Conservation (phyloP, 2,113 vertebrate species). For the Ptilorrhoa leucosticta region DNA sequence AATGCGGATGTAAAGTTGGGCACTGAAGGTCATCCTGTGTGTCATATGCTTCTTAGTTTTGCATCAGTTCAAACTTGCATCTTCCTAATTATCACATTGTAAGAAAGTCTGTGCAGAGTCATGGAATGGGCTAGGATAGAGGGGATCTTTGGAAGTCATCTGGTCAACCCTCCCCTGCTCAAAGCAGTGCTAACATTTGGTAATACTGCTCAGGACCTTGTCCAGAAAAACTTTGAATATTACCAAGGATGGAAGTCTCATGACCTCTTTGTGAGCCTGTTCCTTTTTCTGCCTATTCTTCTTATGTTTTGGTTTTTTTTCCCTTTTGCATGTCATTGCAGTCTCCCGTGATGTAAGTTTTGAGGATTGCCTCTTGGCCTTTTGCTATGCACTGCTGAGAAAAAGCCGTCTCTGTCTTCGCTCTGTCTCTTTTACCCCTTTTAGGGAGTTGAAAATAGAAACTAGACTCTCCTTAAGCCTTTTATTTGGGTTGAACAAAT, state of each 20-base stretch:
- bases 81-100: not conserved
- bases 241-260: not conserved
- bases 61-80: not conserved
- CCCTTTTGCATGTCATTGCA: not conserved
- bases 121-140: not conserved
- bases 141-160: not conserved
- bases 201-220: not conserved
- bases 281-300: not conserved
- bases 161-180: not conserved
- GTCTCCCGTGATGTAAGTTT: not conserved
- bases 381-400: not conserved
- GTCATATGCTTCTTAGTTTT: not conserved
- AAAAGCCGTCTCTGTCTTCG: not conserved
- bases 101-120: not conserved
- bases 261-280: not conserved
- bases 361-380: not conserved
- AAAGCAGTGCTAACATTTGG: not conserved
- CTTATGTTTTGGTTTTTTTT: not conserved
- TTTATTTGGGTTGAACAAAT: not conserved
- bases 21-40: not conserved
- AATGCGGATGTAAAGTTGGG: not conserved
- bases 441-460: not conserved
- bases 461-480: not conserved
- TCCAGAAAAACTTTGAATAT: not conserved
- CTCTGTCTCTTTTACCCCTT: not conserved